Base-by-base conservation (phyloP, 2,113 vertebrate genomes). In the Anolis carolinensis region DNA sequence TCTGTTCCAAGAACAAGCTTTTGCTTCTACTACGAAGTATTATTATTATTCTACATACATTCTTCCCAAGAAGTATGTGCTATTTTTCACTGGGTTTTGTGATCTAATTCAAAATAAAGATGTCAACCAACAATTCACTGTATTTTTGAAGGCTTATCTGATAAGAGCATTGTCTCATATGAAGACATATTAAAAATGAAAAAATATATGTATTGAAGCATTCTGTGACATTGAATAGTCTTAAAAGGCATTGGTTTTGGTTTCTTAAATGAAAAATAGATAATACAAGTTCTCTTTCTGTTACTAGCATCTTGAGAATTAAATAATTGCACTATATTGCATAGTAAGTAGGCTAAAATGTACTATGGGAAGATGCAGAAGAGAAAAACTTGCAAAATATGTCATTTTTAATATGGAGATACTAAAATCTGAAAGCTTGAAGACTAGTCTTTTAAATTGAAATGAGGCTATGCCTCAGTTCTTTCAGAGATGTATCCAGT, bases 191-290 rank as follows among this genome's bases (percentile, higher is more conserved):
- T 88, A 92, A 90, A 20, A 36, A 30, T 89, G 82, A 80, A 93
- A 91, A 92, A 89, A 81, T 93, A 90, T 85, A 90, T n/a, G n/a
- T 23, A 80, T 89, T 82, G 78, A 87, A 91, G 87, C 72, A 48
- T 84, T 74, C 83, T 81, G 32, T 88, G 87, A 90, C 86, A 92
- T 78, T n/a, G 75, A 75, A 88, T 92, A 87, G 77, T 91, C 85
- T 79, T 86, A 50, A 86, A 92, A 73, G 85, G 90, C 34, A 92
- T 88, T 89, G 1, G 90, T 90, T 91, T 93, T 39, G 59, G 89
- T 91, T 92, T 89, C 55, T 87, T 90, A 91, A 91, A 92, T 94
- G 79, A 93, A 92, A 91, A 34, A 84, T 50, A 50, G 88, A 14
- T 87, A 89, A 84, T 91, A 68, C 86, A 11, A 74, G 10, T n/a